A percentile compares a stretch with the other conserved stretches of the same genome.
phyloP scores from a whole-genome alignment of 2,797 vertebrate species.

The Danio jaintianensis region DNA sequence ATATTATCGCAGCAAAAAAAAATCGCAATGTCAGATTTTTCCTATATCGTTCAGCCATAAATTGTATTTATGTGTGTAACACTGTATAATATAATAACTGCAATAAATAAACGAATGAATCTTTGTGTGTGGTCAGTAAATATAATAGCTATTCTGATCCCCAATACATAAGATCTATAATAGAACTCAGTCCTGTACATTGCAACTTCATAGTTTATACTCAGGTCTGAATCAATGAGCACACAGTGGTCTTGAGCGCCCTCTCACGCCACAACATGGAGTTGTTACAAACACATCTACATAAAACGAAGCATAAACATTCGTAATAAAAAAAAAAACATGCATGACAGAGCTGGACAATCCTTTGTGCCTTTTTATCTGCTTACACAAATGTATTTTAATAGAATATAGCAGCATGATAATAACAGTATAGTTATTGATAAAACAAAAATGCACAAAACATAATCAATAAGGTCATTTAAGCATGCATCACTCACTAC shows the following conservation, averaged over 20 bases:
- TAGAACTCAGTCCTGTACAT: neutral
- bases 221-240: neutral
- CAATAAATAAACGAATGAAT: too few species aligned
- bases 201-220: neutral
- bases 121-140: too few species aligned
- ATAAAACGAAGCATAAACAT: neutral
- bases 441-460: neutral
- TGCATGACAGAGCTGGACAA: neutral
- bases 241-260: constrained; percentile 5
- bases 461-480: neutral
- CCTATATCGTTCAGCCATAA: too few species aligned
- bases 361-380: neutral
- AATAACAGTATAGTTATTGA: neutral
- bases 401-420: neutral
- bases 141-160: neutral
- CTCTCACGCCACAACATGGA: constrained; percentile 1
- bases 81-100: too few species aligned
- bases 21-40: too few species aligned
- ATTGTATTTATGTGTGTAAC: too few species aligned
- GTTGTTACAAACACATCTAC: neutral
- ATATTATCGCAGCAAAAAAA: too few species aligned
- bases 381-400: neutral
- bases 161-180: neutral
- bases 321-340: too few species aligned
- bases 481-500: neutral